Evolutionary conservation across 2,113 vertebrate species (phyloP), one percentile per base, ranked within the genome.

Genomic region (Chunga burmeisteri): DNA sequence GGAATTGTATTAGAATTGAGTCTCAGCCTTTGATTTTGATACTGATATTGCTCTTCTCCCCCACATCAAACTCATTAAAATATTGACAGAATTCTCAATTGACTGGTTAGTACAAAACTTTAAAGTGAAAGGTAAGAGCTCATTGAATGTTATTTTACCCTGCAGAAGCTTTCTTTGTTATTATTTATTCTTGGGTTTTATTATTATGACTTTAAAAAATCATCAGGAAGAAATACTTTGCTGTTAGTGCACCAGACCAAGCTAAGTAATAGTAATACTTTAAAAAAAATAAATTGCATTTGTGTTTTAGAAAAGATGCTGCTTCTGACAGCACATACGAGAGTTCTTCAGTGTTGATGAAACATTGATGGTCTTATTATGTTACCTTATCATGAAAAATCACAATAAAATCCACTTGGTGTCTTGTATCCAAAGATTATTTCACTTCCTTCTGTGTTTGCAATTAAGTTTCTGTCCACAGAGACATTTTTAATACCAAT

Each of bases 1-100:
- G 23, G 44, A 67, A n/a, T 19, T 18, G 10, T 29, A 30, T 6
- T 55, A 86, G 25, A 66, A 70, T 17, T 83, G 20, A 67, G 62
- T 55, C 44, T 90, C 36, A 65, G 14, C 2, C 50, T 86, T 70
- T 95, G 21, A 47, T 87, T 86, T 70, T 95, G 18, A 47, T 87
- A 36, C n/a, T n/a, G 34, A 49, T 61, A 70, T 27, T 80, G 16
- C 7, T 85, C 15, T 63, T 79, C n/a, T 58, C 2, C 2, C 20
- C 14, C 6, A 14, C 0, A 0, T 83, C 8, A 36, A 73, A 29
- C 7, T 53, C 34, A 42, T 81, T 81, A 83, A 70, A 78, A 38
- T 70, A 78, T 50, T 59, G 15, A 49, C 42, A 62, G 17, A 73
- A 70, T 78, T 86, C 36, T 83, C 49, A 52, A 15, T 61, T 62